Conservation (phyloP, 1,140 invertebrate genomes). For the Drosophila saltans region DNA sequence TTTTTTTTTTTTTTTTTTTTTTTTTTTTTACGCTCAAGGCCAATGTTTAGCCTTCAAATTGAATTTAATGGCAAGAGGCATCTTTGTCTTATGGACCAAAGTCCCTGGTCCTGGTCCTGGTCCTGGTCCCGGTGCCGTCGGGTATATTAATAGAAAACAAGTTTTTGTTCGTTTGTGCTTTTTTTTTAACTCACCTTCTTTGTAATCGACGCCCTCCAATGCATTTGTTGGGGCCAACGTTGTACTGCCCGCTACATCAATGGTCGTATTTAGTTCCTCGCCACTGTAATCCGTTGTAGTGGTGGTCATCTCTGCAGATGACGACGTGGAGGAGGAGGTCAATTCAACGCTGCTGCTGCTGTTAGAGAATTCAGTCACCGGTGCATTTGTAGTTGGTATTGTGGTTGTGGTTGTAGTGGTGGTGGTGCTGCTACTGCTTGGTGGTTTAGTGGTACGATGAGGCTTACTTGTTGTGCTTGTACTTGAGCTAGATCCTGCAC, state of each 20-base stretch:
- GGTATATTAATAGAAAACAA: conserved; percentile 17
- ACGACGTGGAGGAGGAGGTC: conserved; percentile 63
- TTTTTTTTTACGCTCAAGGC: conserved; percentile 57
- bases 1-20: conserved; percentile 18
- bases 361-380: conserved; percentile 31
- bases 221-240: conserved; percentile 63
- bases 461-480: conserved; percentile 43
- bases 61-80: conserved; percentile 75
- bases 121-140: neutral
- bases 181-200: conserved; percentile 69
- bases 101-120: conserved; percentile 24
- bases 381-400: conserved; percentile 57
- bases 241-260: conserved; percentile 58
- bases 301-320: conserved; percentile 47
- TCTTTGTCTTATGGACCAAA: conserved; percentile 78
- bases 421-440: conserved; percentile 34
- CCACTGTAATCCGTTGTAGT: conserved; percentile 60
- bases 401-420: conserved; percentile 29
- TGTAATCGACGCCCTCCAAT: conserved; percentile 81
- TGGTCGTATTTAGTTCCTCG: conserved; percentile 54
- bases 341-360: conserved; percentile 51
- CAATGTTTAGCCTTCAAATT: conserved; percentile 81
- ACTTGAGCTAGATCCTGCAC: conserved; percentile 61
- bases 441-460: conserved; percentile 63
- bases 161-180: conserved; percentile 14